Conservation (phyloP, 2,888 invertebrate species). For the Homarus gammarus region DNA sequence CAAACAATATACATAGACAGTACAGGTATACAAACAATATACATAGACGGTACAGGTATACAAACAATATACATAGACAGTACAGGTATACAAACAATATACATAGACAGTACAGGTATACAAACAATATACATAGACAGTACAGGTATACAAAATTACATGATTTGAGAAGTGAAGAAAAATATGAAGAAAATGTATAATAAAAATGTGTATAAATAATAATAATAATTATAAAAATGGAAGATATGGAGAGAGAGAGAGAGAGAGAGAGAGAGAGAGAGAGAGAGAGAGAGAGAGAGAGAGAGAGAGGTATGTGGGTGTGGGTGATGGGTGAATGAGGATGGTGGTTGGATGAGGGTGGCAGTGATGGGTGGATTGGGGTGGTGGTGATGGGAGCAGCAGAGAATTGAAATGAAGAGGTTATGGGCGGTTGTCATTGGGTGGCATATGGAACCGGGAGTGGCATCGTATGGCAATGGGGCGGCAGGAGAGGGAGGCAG, state of each 20-base stretch:
- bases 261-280: background rate
- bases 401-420: background rate
- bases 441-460: background rate
- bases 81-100: too few relatives aligned
- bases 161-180: too few relatives aligned
- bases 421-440: background rate
- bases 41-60: too few relatives aligned
- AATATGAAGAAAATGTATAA: too few relatives aligned
- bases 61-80: too few relatives aligned
- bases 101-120: too few relatives aligned
- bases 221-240: too few relatives aligned
- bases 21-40: too few relatives aligned
- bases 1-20: too few relatives aligned
- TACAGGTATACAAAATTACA: too few relatives aligned
- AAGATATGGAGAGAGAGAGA: background rate
- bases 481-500: background rate
- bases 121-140: too few relatives aligned
- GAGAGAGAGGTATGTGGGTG: background rate
- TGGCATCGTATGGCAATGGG: background rate
- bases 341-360: background rate
- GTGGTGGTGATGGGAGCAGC: background rate
- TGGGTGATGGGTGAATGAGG: conserved; percentile 25
- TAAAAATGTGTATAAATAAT: too few relatives aligned
- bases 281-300: background rate
- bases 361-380: conserved; percentile 1